Conservation (phyloP, 1,140 invertebrate genomes). For the Drosophila bocki region DNA sequence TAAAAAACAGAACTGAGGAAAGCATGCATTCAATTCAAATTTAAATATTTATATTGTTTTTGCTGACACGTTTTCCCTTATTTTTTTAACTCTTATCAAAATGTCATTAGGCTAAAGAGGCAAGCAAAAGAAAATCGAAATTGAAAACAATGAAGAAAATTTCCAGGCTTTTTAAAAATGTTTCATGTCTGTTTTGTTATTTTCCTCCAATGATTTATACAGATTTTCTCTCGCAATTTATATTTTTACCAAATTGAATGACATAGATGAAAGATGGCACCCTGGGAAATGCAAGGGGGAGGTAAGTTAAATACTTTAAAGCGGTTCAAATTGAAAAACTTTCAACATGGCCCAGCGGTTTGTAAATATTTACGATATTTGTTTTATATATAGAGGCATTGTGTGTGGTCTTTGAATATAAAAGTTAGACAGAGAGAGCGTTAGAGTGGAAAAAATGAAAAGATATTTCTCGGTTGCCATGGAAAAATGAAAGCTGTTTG, state of each 20-base stretch:
- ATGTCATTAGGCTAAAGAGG: conserved; percentile 57
- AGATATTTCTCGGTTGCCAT: conserved; percentile 64
- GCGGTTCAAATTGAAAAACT: conserved; percentile 82
- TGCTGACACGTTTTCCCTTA: conserved; percentile 2
- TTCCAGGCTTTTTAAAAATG: conserved; percentile 50
- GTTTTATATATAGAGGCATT: conserved; percentile 46
- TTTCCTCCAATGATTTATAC: conserved; percentile 40
- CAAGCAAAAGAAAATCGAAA: conserved; percentile 20
- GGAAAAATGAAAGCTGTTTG: conserved; percentile 81
- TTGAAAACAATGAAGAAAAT: conserved; percentile 40
- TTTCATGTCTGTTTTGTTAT: conserved; percentile 32
- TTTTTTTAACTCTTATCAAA: conserved; percentile 59
- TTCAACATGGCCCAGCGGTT: conserved; percentile 57
- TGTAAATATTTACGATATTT: conserved; percentile 43
- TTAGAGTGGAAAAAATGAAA: conserved; percentile 46
- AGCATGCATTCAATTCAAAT: neutral
- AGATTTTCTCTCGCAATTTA: conserved; percentile 46
- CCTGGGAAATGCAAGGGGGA: conserved; percentile 21
- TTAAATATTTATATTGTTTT: conserved; percentile 3
- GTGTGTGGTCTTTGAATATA: conserved; percentile 49
- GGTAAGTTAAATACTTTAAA: conserved; percentile 77
- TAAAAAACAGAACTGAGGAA: neutral
- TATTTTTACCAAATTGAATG: conserved; percentile 41
- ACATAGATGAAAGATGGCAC: conserved; percentile 21
- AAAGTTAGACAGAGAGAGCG: conserved; percentile 34